Percentiles rank a stretch among this genome's conserved stretches.
Evolutionary conservation across 2,888 invertebrate species (phyloP).

Genomic region (Ichneumoninae sp.): DNA sequence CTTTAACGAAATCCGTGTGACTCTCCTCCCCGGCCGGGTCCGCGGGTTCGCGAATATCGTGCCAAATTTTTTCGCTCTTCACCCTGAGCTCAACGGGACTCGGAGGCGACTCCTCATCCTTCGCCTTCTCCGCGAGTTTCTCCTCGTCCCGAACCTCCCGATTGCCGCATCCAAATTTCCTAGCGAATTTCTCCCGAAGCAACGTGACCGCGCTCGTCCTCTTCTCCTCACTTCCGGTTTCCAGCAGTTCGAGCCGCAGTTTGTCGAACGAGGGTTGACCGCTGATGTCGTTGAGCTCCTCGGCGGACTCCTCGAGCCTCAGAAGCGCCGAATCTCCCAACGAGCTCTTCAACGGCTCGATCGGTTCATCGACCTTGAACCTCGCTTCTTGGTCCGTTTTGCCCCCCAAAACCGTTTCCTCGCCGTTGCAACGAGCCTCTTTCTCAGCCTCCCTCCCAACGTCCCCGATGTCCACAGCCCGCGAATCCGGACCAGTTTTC

Average conservation of each 20-base stretch:
- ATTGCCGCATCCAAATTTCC: slow-evolving; percentile 51
- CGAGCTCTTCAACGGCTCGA: not conserved
- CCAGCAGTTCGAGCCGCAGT: slow-evolving; percentile 73
- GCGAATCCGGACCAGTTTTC: slow-evolving; percentile 14
- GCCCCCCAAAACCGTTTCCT: not conserved
- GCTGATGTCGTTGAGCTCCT: slow-evolving; percentile 67
- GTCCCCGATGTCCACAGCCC: not conserved
- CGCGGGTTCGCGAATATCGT: slow-evolving; percentile 57
- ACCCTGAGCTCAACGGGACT: slow-evolving; percentile 72
- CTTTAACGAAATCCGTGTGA: slow-evolving; percentile 70
- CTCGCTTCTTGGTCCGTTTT: slow-evolving; percentile 4
- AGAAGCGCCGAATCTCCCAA: not conserved
- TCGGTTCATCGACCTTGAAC: not conserved
- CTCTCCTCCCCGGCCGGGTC: slow-evolving; percentile 39
- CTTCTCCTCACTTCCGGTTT: slow-evolving; percentile 57
- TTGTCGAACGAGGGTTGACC: slow-evolving; percentile 74
- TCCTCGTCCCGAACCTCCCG: not conserved
- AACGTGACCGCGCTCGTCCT: slow-evolving; percentile 74
- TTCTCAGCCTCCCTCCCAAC: not conserved
- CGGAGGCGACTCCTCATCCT: slow-evolving; percentile 23
- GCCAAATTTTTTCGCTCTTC: slow-evolving; percentile 70
- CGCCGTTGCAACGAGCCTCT: too few species aligned
- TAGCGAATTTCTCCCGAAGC: slow-evolving; percentile 73
- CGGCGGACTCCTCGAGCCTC: slow-evolving; percentile 11
- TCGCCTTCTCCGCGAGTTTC: slow-evolving; percentile 15